phyloP scores from a whole-genome alignment of 1,140 invertebrate genomes.

The Zophobas morio region DNA sequence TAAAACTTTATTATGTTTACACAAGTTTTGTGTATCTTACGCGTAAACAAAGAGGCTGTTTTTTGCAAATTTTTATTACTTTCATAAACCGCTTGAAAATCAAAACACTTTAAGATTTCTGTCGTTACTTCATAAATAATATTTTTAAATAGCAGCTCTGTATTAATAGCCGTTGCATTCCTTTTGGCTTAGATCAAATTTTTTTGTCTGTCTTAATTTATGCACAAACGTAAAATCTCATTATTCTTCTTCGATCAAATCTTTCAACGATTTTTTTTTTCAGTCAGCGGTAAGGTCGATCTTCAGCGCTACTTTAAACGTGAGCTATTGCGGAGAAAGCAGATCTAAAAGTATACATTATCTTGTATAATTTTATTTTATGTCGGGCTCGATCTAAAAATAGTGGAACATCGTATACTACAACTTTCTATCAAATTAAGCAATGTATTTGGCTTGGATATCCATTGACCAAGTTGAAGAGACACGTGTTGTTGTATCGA shows the following conservation, averaged over 20 bases:
- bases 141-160: conserved; percentile 30
- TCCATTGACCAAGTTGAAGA: neutral
- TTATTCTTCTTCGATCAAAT: neutral
- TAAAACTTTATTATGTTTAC: conserved; percentile 26
- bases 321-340: conserved; percentile 21
- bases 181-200: conserved; percentile 39
- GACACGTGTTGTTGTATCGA: neutral
- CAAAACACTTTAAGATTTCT: conserved; percentile 40
- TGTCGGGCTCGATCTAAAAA: conserved; percentile 25
- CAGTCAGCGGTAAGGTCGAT: too few species aligned
- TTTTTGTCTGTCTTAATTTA: neutral
- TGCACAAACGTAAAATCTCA: too few species aligned
- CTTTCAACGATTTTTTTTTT: neutral
- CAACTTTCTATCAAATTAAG: conserved; percentile 37
- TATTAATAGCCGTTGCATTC: conserved; percentile 39
- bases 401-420: conserved; percentile 31
- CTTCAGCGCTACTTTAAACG: too few species aligned
- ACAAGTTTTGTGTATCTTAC: conserved; percentile 39
- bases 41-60: conserved; percentile 29
- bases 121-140: conserved; percentile 36
- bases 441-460: neutral
- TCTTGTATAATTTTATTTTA: conserved; percentile 1
- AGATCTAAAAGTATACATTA: conserved; percentile 22
- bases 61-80: conserved; percentile 41
- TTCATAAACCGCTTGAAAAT: conserved; percentile 38